These are phyloP conservation scores for Silurus glanis DNA, from an alignment of 2,113 vertebrate species.

Conservation along the genomic window DNA sequence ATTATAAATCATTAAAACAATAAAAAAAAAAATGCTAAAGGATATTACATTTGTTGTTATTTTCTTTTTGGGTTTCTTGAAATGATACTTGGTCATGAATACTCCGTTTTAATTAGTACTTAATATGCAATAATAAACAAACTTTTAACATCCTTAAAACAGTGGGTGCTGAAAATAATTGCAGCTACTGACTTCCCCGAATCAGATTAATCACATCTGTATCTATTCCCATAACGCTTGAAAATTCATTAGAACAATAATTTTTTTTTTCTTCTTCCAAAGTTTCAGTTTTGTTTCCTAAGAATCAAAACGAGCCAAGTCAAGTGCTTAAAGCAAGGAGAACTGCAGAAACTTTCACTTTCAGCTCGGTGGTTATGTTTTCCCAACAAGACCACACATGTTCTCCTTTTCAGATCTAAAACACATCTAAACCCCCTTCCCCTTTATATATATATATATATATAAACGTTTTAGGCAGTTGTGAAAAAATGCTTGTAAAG, in stretches of 20 bases:
- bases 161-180: neutral
- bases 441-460: too few relatives aligned
- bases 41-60: too few relatives aligned
- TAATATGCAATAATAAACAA: too few relatives aligned
- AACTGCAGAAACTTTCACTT: constrained; percentile 3
- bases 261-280: neutral
- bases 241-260: neutral
- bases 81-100: too few relatives aligned
- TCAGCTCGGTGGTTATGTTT: neutral
- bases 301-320: neutral
- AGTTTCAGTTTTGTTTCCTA: neutral
- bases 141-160: neutral
- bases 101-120: too few relatives aligned
- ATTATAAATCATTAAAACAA: too few relatives aligned
- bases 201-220: neutral
- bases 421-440: too few relatives aligned
- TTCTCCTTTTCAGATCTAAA: neutral
- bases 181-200: neutral
- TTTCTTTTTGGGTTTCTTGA: too few relatives aligned
- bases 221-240: neutral
- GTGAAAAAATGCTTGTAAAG: too few relatives aligned
- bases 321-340: neutral
- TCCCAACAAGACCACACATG: neutral
- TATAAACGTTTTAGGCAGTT: too few relatives aligned
- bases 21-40: too few relatives aligned